A percentile compares a stretch with the other conserved stretches of the same genome.
These are phyloP conservation scores for Raphicerus campestris DNA, from an alignment of 2,113 vertebrate species.

Conservation along the genomic window DNA sequence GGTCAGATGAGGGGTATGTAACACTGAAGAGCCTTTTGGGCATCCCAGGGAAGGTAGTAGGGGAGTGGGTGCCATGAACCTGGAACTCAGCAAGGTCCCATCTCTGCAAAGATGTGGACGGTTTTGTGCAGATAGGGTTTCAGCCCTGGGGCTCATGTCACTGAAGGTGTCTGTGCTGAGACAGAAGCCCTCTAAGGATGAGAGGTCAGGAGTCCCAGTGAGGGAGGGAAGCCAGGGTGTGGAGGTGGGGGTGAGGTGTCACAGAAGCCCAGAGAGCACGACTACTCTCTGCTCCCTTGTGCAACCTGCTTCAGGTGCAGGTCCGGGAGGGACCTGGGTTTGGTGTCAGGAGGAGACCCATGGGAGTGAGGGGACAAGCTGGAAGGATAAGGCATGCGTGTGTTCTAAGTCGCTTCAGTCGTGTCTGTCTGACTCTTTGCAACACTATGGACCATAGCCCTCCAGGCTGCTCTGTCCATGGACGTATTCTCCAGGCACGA, in stretches of 20 bases:
- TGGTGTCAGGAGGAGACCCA: no score
- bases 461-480: background rate
- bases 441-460: background rate
- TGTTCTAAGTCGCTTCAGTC: background rate
- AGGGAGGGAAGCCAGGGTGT: background rate
- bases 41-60: background rate
- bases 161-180: background rate
- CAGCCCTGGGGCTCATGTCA: background rate
- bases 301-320: background rate
- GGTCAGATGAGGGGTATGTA: background rate
- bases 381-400: background rate
- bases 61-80: background rate
- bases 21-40: background rate
- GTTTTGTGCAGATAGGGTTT: background rate
- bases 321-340: background rate
- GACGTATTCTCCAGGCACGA: background rate
- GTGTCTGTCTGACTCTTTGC: background rate
- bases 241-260: background rate
- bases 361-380: background rate
- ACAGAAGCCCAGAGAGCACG: background rate
- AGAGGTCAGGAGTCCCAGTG: background rate
- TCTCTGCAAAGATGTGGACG: background rate
- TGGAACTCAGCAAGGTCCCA: background rate
- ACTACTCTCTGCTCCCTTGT: background rate
- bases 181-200: background rate